A percentile compares a stretch with the other conserved stretches of the same genome.
Evolutionary conservation across 30 jellyfish, hydroid and myxozoan species (phyloP).

Genomic region (Nemopilema nomurai): DNA sequence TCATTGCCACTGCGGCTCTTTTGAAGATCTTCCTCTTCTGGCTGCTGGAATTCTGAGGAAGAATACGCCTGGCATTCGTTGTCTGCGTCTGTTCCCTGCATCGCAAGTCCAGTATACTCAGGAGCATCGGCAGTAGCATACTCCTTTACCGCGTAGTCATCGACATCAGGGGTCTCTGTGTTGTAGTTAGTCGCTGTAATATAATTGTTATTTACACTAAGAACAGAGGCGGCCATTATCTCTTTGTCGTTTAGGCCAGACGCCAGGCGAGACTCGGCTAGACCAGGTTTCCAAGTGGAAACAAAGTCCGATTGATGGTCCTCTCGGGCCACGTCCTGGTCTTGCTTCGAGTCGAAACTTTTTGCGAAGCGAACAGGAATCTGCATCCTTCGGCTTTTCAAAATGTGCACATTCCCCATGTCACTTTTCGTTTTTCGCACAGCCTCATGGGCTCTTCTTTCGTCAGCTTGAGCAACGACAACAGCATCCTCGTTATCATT

Average conservation of each 20-base stretch:
- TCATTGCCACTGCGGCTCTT: slow-evolving; percentile 33
- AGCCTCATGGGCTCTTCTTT: slow-evolving; percentile 15
- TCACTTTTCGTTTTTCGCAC: slow-evolving; percentile 77
- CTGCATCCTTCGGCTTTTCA: slow-evolving; percentile 51
- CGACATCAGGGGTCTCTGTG: not conserved
- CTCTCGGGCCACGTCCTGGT: not conserved
- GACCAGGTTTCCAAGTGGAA: not conserved
- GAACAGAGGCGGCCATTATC: not conserved
- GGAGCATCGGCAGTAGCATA: not conserved
- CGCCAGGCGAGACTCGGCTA: not conserved
- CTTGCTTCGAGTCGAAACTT: slow-evolving; percentile 36
- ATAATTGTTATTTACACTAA: not conserved
- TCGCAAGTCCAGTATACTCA: not conserved
- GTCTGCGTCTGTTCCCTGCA: not conserved
- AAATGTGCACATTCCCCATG: slow-evolving; percentile 41
- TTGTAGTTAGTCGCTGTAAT: not conserved
- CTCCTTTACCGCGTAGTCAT: not conserved
- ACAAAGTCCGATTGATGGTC: not conserved
- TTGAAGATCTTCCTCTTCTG: slow-evolving; percentile 3
- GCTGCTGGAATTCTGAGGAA: not conserved
- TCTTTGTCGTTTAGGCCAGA: not conserved
- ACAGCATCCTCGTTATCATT: slow-evolving; percentile 17
- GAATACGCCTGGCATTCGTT: not conserved
- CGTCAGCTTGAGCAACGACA: not conserved
- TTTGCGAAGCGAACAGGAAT: slow-evolving; percentile 48